Percentiles rank a stretch among this genome's conserved stretches.
Conservation (phyloP, 2,888 invertebrate genomes). For the Melieria crassipennis region DNA sequence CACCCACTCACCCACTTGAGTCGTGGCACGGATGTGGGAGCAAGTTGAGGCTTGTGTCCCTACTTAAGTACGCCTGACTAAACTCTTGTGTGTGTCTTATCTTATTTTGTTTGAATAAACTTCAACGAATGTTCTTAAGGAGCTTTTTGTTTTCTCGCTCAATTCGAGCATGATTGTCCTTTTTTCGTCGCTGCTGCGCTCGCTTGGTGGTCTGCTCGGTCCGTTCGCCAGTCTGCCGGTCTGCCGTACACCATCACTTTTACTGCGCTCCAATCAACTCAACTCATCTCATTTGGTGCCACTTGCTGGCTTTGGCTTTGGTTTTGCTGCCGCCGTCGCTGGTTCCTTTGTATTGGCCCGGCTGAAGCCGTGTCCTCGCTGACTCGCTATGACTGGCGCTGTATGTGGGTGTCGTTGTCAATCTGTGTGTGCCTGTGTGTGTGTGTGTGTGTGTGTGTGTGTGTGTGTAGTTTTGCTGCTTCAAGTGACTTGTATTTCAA, state of each 20-base stretch:
- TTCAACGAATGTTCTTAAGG: conserved; percentile 54
- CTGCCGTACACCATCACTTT: no score
- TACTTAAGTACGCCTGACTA: conserved; percentile 35
- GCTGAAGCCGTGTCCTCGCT: neutral
- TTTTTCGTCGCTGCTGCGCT: conserved; percentile 9
- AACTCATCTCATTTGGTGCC: conserved; percentile 20
- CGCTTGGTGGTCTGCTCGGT: conserved; percentile 1
- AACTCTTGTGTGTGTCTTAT: conserved; percentile 45
- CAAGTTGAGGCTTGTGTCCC: conserved; percentile 18
- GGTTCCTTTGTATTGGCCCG: neutral
- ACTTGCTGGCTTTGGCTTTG: conserved; percentile 9
- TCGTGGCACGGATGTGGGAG: neutral
- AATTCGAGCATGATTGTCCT: conserved; percentile 32
- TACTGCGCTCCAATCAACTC: conserved; percentile 15
- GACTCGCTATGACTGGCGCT: neutral
- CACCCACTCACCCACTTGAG: no score
- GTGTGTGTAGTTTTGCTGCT: conserved; percentile 21
- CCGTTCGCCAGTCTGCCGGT: no score
- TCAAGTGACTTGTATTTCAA: conserved; percentile 30
- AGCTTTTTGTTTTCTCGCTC: conserved; percentile 45
- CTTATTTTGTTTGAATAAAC: conserved; percentile 61
- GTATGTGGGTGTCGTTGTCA: conserved; percentile 6
- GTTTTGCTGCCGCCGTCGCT: neutral
- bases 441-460: conserved; percentile 9
- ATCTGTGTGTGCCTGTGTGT: conserved; percentile 4